Evolutionary conservation across 2,797 vertebrate genomes (phyloP), one percentile per base, ranked within the genome.

Genomic region (Thripadectes ignobilis): DNA sequence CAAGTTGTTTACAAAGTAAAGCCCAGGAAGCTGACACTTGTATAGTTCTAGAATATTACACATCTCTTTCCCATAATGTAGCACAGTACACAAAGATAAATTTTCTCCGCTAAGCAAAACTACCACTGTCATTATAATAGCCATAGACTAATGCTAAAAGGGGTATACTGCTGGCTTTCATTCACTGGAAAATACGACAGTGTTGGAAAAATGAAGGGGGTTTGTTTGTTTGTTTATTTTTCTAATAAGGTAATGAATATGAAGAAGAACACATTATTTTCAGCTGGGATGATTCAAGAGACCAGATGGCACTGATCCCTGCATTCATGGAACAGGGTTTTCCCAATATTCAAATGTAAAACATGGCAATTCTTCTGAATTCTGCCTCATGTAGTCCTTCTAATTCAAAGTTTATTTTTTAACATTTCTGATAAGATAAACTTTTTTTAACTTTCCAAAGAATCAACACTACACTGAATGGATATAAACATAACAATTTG

Each of bases 271-370:
- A 34, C 30, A 39, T 90, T 96, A 81, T 96, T 92, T 90, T 96
- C 85, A 87, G 59, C 26, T 88, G 69, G 84, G 17, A 57, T 27
- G 68, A 94, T 92, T 75, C 57, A 49, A 94, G 71, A 54, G 58
- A 93, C 61, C 80, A 92, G 69, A 92, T 93, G 61, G 96, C 10
- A 77, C 82, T 67, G 69, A 95, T 95, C 82, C 66, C 76, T 89
- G 91, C 68, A 92, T 80, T 79, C 82, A 24, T 41, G 77, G 92
- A 94, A 94, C 61, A 63, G 38, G 77, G 95, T 71, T 94, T 93
- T 84, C 22, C 55, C 3, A 5, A 82, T 68, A 27, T 93, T 94
- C 97, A 97, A 95, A 93, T 78, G 65, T 92, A 95, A 98, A 97
- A 92, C 69, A 90, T 87, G 24, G 63, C 59, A 91, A 90, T 95